A percentile compares a stretch with the other conserved stretches of the same genome.
Evolutionary conservation across 2,888 invertebrate genomes (phyloP).

Genomic region (Troides oblongomaculatus): DNA sequence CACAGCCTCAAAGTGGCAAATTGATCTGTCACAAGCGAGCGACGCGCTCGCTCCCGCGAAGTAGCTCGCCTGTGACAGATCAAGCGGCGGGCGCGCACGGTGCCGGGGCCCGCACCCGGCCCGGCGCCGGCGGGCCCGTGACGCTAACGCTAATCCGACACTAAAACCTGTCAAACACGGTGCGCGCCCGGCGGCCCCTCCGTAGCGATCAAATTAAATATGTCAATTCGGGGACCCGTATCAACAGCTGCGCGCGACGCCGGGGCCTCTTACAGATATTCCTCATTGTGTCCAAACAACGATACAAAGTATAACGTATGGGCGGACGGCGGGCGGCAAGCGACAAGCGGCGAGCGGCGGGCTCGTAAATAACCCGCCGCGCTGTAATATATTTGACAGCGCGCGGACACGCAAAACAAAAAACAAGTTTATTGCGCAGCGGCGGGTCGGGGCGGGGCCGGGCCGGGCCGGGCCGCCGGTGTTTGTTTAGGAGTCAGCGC

Average conservation of each 20-base stretch:
- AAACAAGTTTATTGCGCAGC: constrained; percentile 78
- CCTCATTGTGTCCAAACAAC: constrained; percentile 81
- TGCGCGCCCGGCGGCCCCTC: constrained; percentile 63
- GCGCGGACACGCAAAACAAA: constrained; percentile 80
- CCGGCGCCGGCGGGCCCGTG: constrained; percentile 61
- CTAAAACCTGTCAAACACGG: constrained; percentile 77
- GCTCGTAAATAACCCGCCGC: constrained; percentile 78
- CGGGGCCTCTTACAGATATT: constrained; percentile 77
- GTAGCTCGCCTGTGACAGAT: no score
- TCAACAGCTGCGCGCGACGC: constrained; percentile 79
- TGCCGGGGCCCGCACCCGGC: constrained; percentile 1
- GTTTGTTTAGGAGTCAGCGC: constrained; percentile 4
- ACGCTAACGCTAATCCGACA: constrained; percentile 76
- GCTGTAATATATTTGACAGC: constrained; percentile 80
- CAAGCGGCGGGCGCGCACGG: no score
- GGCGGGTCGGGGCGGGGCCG: neutral
- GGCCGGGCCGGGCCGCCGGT: constrained; percentile 16
- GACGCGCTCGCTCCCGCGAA: constrained; percentile 17
- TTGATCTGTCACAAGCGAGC: constrained; percentile 48
- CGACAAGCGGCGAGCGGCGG: constrained; percentile 54
- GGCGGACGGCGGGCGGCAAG: constrained; percentile 75
- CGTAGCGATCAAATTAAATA: constrained; percentile 79
- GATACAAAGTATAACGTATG: constrained; percentile 81
- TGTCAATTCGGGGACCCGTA: constrained; percentile 80
- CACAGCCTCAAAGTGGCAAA: constrained; percentile 69